Conservation (phyloP, 2,113 vertebrate genomes). For the Nothocercus julius region DNA sequence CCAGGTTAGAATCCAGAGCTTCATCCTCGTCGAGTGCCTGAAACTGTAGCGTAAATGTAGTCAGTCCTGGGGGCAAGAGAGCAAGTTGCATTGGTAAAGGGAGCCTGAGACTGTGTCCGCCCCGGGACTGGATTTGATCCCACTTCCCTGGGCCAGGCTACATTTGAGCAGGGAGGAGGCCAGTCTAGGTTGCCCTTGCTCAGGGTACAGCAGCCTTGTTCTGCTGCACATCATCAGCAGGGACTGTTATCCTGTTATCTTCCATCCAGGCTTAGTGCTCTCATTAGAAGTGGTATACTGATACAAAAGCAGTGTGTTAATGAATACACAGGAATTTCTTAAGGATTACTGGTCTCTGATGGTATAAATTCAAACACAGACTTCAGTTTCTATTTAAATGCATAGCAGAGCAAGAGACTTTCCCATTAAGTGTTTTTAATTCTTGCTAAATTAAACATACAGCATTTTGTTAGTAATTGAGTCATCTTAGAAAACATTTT, state of each 20-base stretch:
- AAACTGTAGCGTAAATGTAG: background rate
- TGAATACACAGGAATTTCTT: background rate
- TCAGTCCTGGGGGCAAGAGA: background rate
- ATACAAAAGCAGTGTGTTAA: background rate
- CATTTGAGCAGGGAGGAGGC: background rate
- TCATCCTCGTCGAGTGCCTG: accelerated
- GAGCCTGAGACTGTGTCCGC: background rate
- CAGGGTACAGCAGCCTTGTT: background rate
- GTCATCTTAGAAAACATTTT: background rate
- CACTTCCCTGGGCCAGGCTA: background rate
- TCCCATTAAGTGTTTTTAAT: background rate
- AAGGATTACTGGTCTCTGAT: background rate
- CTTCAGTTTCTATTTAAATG: slow-evolving; percentile 14
- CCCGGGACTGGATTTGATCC: background rate
- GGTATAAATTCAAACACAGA: background rate
- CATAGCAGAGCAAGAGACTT: background rate
- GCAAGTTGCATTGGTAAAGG: background rate
- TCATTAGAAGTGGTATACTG: background rate
- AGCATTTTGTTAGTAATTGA: background rate
- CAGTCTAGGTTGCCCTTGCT: background rate
- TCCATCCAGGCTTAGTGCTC: background rate
- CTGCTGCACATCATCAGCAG: background rate
- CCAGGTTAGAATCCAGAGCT: background rate
- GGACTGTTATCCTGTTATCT: background rate
- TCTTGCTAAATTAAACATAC: background rate